Base-by-base conservation (phyloP, 2,888 invertebrate species). In the Empis livida region DNA sequence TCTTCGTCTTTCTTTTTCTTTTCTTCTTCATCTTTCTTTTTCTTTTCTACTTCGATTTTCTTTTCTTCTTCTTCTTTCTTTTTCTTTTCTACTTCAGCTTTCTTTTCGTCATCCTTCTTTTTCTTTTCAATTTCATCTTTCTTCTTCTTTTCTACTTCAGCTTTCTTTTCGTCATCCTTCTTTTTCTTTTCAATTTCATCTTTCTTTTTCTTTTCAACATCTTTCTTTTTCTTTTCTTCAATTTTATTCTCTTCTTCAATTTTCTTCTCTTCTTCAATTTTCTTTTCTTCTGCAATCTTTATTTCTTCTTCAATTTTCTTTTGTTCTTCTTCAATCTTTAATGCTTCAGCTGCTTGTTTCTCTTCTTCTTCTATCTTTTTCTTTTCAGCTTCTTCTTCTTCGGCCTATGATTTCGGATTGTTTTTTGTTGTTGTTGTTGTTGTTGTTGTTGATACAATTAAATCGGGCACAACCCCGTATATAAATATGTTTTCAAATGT, bases 311-410 rank as follows among this genome's bases (percentile, higher is more conserved):
- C 61, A 17, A 70, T 67, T 17, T 31, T 16, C 50, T 55, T 57
- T 57, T 73, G 73, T 58, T 73, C 64, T 54, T 64, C 67, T 54
- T 64, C 56, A 47, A 71, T 67, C 54, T 76, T 75, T 56, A 75
- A 76, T 44, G 48, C 51, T 17, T 52, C 49, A 10, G 51, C 45
- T 16, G 46, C 42, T 13, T 73, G n/a, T n/a, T n/a, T n/a, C n/a
- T n/a, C 71, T 52, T 68, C 68, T 46, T 61, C 57, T 52, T 61
- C 57, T n/a, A 53, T 46, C 42, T 61, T 55, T 46, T 53, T 51
- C 35, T 57, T 53, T 45, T 46, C 42, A 43, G 55, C 55, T 15
- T 52, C 65, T 31, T 10, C 47, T 55, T 55, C 59, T 55, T 58
- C 58, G 44, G 20, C 48, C 46, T 60, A 48, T 49, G 56, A 53